These are phyloP conservation scores for Leptinotarsa undecemlineata DNA, from an alignment of 1,140 invertebrate genomes.

Conservation along the genomic window DNA sequence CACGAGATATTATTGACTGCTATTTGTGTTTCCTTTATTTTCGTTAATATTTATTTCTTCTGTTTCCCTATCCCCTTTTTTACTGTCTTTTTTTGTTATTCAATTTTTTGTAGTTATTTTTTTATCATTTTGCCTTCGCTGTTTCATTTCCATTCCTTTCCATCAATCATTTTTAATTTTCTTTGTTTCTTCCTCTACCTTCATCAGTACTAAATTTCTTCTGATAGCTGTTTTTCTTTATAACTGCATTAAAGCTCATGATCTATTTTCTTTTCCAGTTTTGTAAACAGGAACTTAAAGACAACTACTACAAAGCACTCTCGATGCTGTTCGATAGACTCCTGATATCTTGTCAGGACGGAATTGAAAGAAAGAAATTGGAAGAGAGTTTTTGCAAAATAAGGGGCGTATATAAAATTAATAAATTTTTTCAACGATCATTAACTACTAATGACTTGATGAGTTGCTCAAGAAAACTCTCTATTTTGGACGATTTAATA, in stretches of 20 bases:
- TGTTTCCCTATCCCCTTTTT: too few relatives aligned
- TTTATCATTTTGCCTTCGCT: too few relatives aligned
- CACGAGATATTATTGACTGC: too few relatives aligned
- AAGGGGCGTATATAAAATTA: constrained; percentile 26
- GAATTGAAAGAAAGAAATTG: neutral
- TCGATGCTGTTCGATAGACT: constrained; percentile 26
- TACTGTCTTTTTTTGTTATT: too few relatives aligned
- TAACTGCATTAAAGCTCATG: neutral
- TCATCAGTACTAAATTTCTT: too few relatives aligned
- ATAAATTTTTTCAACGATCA: constrained; percentile 10
- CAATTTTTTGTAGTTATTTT: too few relatives aligned
- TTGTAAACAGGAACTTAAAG: constrained; percentile 3
- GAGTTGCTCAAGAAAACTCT: neutral
- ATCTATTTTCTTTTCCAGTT: neutral
- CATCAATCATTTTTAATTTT: too few relatives aligned
- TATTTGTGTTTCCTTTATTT: too few relatives aligned
- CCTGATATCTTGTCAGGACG: neutral
- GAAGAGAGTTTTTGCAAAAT: constrained; percentile 17
- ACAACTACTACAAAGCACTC: constrained; percentile 30
- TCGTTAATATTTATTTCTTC: too few relatives aligned
- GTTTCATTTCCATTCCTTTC: too few relatives aligned
- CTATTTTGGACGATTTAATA: constrained; percentile 20
- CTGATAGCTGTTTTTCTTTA: too few relatives aligned
- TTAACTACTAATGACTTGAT: constrained; percentile 5
- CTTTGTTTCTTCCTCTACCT: too few relatives aligned